Percentiles rank a stretch among this genome's conserved stretches.
Conservation (phyloP, 2,113 vertebrate species). For the Tricholaema leucomelas region DNA sequence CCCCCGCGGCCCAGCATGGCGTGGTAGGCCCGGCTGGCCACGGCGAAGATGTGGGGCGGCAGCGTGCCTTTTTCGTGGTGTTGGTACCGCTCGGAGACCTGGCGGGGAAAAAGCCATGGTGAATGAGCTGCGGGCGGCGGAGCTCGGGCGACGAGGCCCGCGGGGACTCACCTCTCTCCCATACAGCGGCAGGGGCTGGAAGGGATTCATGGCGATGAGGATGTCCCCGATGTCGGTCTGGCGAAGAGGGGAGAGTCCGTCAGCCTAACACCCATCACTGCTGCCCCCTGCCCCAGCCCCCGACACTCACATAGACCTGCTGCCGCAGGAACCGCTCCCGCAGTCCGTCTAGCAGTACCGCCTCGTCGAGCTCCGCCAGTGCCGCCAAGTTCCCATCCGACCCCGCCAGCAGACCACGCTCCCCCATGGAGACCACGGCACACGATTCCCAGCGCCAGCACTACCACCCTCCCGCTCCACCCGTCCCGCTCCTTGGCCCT, state of each 20-base stretch:
- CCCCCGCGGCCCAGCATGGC: constrained; percentile 62
- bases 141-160: too few species aligned
- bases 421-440: not conserved
- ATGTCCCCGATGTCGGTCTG: constrained; percentile 78
- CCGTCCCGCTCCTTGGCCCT: too few species aligned
- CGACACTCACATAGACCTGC: constrained; percentile 66
- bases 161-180: constrained; percentile 56
- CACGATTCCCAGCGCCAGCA: too few species aligned
- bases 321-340: constrained; percentile 51
- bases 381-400: constrained; percentile 59
- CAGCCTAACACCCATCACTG: not conserved
- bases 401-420: not conserved
- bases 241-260: not conserved
- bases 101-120: not conserved
- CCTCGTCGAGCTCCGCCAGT: constrained; percentile 69
- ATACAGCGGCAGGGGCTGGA: constrained; percentile 72
- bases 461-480: too few species aligned
- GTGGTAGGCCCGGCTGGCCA: constrained; percentile 73
- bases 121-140: not conserved
- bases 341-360: constrained; percentile 56
- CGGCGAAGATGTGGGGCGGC: constrained; percentile 75
- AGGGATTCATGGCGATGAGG: constrained; percentile 74
- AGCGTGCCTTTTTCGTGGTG: constrained; percentile 36
- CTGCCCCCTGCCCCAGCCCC: not conserved
- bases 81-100: constrained; percentile 72